A percentile compares a stretch with the other conserved stretches of the same genome.
phyloP scores from a whole-genome alignment of 2,888 invertebrate species.

The Dynastes hyllus region DNA sequence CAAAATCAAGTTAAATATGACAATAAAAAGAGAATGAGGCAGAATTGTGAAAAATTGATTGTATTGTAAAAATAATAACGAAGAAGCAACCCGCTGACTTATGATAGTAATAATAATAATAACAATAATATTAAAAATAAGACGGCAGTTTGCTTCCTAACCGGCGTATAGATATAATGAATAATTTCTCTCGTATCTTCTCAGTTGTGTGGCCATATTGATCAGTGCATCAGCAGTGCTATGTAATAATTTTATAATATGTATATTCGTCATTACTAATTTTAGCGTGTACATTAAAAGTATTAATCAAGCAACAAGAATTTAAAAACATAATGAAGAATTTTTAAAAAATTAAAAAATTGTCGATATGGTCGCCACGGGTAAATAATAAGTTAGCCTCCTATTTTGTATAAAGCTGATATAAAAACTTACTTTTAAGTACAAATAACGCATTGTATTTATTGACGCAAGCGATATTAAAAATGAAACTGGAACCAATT shows the following conservation, averaged over 20 bases:
- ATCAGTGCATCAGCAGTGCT: constrained; percentile 58
- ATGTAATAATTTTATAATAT: constrained; percentile 60
- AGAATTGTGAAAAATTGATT: constrained; percentile 60
- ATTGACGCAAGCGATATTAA: constrained; percentile 58
- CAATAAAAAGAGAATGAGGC: constrained; percentile 69
- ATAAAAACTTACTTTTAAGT: constrained; percentile 59
- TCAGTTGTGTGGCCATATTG: constrained; percentile 57
- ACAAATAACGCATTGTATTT: constrained; percentile 62
- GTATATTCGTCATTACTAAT: constrained; percentile 60
- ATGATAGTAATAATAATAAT: constrained; percentile 50
- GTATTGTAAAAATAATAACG: constrained; percentile 29
- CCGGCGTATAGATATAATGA: constrained; percentile 46
- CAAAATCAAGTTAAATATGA: constrained; percentile 65
- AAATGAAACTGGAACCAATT: constrained; percentile 27
- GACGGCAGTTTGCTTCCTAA: constrained; percentile 34
- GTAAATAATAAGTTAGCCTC: constrained; percentile 59
- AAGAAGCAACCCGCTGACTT: constrained; percentile 48
- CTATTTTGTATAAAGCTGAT: constrained; percentile 64
- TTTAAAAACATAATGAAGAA: constrained; percentile 13
- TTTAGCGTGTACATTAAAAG: constrained; percentile 59
- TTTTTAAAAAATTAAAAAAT: constrained; percentile 56
- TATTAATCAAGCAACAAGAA: constrained; percentile 42
- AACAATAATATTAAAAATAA: constrained; percentile 25
- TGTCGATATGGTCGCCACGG: constrained; percentile 59
- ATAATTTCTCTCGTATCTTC: constrained; percentile 57